phyloP scores from a whole-genome alignment of 2,113 vertebrate genomes.

The Chloropsis cyanopogon region DNA sequence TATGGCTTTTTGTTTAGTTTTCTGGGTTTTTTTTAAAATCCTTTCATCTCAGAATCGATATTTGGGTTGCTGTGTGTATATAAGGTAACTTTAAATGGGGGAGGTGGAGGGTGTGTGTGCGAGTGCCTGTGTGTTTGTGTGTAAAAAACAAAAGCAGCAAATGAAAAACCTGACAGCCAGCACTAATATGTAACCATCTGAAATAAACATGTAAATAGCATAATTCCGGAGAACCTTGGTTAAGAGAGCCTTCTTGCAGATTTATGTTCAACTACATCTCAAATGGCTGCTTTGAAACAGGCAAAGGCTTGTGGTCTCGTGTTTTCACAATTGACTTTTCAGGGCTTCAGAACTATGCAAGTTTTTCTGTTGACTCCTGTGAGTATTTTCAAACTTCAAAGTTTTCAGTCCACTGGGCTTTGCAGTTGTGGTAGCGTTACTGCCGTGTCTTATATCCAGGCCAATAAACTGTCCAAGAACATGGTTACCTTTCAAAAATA shows the following conservation, averaged over 20 bases:
- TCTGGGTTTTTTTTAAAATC: neutral
- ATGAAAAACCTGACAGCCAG: neutral
- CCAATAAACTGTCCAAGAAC: neutral
- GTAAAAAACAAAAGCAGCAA: neutral
- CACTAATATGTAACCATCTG: neutral
- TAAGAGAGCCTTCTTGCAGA: neutral
- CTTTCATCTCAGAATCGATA: neutral
- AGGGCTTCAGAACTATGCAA: neutral
- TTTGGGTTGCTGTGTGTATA: neutral
- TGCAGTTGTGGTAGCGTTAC: neutral
- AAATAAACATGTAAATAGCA: neutral
- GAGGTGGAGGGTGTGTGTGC: fast-evolving
- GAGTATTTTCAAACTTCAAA: neutral
- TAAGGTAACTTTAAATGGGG: neutral
- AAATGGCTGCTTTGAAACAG: neutral
- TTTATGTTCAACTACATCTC: neutral
- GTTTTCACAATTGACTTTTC: neutral
- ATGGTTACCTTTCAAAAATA: neutral
- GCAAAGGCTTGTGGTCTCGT: neutral
- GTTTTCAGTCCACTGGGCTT: neutral
- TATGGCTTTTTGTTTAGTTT: neutral
- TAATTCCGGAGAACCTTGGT: neutral
- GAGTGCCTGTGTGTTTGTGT: neutral
- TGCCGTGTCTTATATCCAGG: fast-evolving
- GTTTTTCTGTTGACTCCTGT: neutral